Evolutionary conservation across 53 echinoderm and acorn worm species (phyloP), one percentile per base, ranked within the genome.

Genomic region (Henricia sp.): DNA sequence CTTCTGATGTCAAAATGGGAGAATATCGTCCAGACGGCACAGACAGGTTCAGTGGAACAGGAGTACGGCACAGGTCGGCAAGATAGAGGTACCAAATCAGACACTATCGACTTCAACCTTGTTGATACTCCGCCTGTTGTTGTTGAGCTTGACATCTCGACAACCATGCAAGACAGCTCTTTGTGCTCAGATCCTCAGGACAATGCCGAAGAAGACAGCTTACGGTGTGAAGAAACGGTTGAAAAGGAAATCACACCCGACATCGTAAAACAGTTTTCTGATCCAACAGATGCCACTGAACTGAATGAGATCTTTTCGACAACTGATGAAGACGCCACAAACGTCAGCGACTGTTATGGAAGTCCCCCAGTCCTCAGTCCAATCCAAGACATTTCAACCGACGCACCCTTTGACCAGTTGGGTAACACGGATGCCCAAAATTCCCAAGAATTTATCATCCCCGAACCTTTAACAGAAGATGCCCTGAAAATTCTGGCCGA

Each of bases 1-100:
- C 80, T 80, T 0, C 64, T 80, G 20, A 80, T 80, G 48, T 80
- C 80, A 43, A 80, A 29, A 27, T 80, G 80, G 80, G 80, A 80
- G 36, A 23, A 64, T 48, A 80, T 80, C 19, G 80, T 80, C 0
- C 80, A 80, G 28, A 80, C 30, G 32, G 63, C 80, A 52, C 80
- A 80, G 40, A 64, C 33, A 33, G 80, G 80, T 30, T 44, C 80
- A 2, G 43, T 80, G 17, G 48, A 21, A 16, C n/a, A n/a, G n/a
- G 48, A 80, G 37, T 43, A 11, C 1, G 80, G 24, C 0, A 17
- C 60, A 6, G 19, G 19, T 6, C 21, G 20, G 3, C 13, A 41
- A 8, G 60, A 80, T 20, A 52, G 12, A 30, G 62, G 60, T 33
- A 23, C 23, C 1, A 10, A 41, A 30, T 23, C 46, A 3, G 42